Percentiles rank a stretch among this genome's conserved stretches.
Conservation (phyloP, 2,888 invertebrate species). For the Morpho helenor region DNA sequence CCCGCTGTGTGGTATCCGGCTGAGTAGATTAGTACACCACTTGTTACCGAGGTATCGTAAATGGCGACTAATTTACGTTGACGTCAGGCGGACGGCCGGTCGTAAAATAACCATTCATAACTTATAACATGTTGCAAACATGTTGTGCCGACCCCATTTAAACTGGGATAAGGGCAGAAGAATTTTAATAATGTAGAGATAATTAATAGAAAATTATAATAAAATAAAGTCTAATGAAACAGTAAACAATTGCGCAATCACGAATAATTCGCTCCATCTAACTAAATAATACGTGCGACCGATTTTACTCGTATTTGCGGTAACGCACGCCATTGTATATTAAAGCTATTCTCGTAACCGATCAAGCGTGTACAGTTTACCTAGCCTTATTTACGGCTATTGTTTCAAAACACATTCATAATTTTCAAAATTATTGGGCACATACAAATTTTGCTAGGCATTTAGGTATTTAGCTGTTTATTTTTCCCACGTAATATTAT, state of each 20-base stretch:
- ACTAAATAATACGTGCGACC: slow-evolving; percentile 29
- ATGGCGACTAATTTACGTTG: no score
- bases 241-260: slow-evolving; percentile 30
- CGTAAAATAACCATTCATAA: no score
- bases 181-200: no score
- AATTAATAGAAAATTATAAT: background rate
- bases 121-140: no score
- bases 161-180: no score
- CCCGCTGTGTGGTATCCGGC: no score
- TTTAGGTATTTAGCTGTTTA: background rate
- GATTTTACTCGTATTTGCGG: slow-evolving; percentile 30
- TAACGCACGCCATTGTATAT: slow-evolving; percentile 24
- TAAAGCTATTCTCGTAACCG: slow-evolving; percentile 23
- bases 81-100: no score
- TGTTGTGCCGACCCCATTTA: no score
- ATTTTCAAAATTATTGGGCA: slow-evolving; percentile 12
- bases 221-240: slow-evolving; percentile 2
- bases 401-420: slow-evolving; percentile 19
- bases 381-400: slow-evolving; percentile 23
- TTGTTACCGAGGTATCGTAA: no score
- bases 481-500: no score
- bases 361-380: slow-evolving; percentile 25
- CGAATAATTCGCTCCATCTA: slow-evolving; percentile 23
- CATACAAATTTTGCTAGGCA: slow-evolving; percentile 4
- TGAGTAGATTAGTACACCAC: no score